These are phyloP conservation scores for Tetramorium alpestre DNA, from an alignment of 1,140 invertebrate genomes.

Conservation along the genomic window DNA sequence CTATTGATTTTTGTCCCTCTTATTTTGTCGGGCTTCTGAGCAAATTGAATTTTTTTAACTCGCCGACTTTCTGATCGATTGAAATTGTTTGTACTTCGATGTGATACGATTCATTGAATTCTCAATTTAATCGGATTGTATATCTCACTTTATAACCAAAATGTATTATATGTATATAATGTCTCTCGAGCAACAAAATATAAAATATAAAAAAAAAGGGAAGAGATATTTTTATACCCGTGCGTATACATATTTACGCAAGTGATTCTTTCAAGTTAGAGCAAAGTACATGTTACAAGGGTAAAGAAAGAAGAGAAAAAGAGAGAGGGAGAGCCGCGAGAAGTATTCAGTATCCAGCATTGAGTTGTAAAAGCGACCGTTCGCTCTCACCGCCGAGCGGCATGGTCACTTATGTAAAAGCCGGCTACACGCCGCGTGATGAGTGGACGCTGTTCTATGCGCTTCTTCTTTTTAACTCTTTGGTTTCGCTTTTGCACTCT, in stretches of 20 bases:
- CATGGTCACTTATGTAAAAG: conserved; percentile 85
- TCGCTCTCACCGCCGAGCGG: conserved; percentile 84
- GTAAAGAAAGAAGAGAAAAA: conserved; percentile 44
- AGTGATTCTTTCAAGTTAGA: conserved; percentile 49
- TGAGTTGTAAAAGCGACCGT: conserved; percentile 86
- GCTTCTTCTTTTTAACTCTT: conserved; percentile 83
- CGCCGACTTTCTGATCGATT: neutral
- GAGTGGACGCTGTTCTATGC: conserved; percentile 84
- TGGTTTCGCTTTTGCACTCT: conserved; percentile 77
- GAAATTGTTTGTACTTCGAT: neutral
- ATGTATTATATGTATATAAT: neutral
- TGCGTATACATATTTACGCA: conserved; percentile 58
- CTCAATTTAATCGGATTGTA: neutral
- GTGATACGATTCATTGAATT: neutral
- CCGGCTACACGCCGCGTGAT: conserved; percentile 85
- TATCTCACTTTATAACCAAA: neutral
- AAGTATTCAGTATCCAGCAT: conserved; percentile 80
- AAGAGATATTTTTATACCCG: neutral
- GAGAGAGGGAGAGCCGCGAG: conserved; percentile 68
- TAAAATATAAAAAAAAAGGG: neutral
- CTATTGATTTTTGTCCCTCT: conserved; percentile 67
- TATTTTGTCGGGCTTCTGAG: neutral
- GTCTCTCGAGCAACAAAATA: neutral
- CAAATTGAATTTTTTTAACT: conserved; percentile 35
- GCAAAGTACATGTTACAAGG: conserved; percentile 25